These are phyloP conservation scores for Phyllostomus discolor DNA, from an alignment of 2,113 vertebrate species.

Conservation along the genomic window DNA sequence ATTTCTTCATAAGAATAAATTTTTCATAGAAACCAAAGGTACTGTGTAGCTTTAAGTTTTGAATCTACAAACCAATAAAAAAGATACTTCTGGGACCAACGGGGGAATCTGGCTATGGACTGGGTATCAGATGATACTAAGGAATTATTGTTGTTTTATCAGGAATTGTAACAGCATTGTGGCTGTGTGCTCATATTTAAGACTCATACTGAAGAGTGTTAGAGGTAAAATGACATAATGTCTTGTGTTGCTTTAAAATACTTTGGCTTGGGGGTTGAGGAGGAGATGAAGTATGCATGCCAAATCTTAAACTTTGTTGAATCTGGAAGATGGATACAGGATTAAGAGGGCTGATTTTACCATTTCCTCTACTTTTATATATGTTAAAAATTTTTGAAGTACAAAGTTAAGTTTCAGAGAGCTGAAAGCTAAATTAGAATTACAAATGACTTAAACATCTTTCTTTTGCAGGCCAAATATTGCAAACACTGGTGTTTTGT, in stretches of 20 bases:
- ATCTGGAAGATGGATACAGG: not conserved
- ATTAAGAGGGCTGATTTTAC: not conserved
- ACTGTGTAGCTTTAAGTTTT: not conserved
- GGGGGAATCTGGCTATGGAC: not conserved
- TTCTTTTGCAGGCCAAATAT: not conserved
- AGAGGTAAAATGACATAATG: not conserved
- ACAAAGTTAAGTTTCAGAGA: not conserved
- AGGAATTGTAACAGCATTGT: not conserved
- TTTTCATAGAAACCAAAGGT: slow-evolving; percentile 9
- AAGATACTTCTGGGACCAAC: not conserved
- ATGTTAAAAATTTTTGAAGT: not conserved
- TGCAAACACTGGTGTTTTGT: not conserved
- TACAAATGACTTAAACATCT: not conserved
- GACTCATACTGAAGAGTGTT: not conserved
- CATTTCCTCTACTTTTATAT: not conserved
- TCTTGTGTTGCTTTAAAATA: not conserved
- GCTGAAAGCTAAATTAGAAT: not conserved
- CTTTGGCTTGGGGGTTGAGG: not conserved
- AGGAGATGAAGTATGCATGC: not conserved
- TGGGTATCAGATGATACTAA: not conserved
- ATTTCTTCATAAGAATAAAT: not conserved
- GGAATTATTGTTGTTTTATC: not conserved
- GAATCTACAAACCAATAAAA: slow-evolving; percentile 18
- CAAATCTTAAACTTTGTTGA: not conserved
- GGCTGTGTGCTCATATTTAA: not conserved